A percentile compares a stretch with the other conserved stretches of the same genome.
These are phyloP conservation scores for Cryptomyrus ogoouensis DNA, from an alignment of 2,113 vertebrate genomes.

Conservation along the genomic window DNA sequence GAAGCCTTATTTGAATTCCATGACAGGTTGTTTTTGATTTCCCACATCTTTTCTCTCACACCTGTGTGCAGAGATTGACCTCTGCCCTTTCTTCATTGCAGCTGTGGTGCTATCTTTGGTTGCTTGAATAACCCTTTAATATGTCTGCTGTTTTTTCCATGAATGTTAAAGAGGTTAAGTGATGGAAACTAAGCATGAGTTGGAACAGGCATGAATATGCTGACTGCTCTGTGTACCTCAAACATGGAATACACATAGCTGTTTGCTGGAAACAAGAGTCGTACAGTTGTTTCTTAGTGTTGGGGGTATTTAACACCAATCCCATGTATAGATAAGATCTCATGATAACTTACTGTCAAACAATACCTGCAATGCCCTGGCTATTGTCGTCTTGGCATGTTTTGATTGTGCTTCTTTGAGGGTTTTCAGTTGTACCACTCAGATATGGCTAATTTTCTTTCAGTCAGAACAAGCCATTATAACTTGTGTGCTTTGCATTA, in stretches of 20 bases:
- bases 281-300: neutral
- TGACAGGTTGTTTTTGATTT: neutral
- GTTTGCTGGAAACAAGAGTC: neutral
- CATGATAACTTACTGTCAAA: neutral
- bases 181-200: neutral
- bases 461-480: too few relatives aligned
- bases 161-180: neutral
- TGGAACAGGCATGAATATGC: neutral
- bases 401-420: neutral
- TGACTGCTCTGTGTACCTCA: neutral
- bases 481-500: neutral
- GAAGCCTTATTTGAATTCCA: neutral
- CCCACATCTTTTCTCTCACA: neutral
- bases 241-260: neutral
- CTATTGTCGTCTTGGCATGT: neutral
- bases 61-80: neutral
- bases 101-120: neutral
- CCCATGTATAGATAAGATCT: neutral
- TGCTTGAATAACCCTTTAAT: neutral
- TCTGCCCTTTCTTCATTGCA: neutral
- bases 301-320: neutral
- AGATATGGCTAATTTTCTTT: neutral
- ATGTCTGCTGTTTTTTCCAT: neutral
- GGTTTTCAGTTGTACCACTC: neutral
- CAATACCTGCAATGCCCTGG: neutral